A percentile compares a stretch with the other conserved stretches of the same genome.
Conservation (phyloP, 2,888 invertebrate species). For the Trichacis sp. region DNA sequence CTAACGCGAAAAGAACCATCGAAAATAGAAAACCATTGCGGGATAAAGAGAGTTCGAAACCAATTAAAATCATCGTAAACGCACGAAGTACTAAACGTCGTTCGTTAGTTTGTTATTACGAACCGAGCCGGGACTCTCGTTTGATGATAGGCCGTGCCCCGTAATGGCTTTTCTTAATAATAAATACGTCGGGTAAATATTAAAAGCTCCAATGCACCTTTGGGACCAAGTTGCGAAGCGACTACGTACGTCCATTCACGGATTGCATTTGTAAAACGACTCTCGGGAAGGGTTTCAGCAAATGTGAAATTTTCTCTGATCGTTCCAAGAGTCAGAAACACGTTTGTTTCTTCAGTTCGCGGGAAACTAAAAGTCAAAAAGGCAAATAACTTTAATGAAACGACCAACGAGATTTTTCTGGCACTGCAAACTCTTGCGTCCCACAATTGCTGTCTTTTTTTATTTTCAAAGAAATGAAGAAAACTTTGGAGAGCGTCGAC, state of each 20-base stretch:
- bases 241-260: conserved; percentile 4
- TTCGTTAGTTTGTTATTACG: conserved; percentile 33
- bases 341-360: background rate
- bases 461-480: too few species aligned
- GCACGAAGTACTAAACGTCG: conserved; percentile 37
- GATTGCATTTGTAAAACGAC: conserved; percentile 1
- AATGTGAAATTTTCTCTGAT: conserved; percentile 1
- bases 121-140: conserved; percentile 6
- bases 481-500: too few species aligned
- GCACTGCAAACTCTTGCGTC: background rate
- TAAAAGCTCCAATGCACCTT: conserved; percentile 13
- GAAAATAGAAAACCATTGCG: background rate
- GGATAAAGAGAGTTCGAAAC: conserved; percentile 27
- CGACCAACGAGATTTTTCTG: background rate
- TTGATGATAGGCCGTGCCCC: conserved; percentile 11
- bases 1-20: background rate
- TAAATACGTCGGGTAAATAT: conserved; percentile 40
- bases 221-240: conserved; percentile 1
- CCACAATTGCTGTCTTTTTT: background rate
- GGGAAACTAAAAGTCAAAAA: background rate
- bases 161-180: conserved; percentile 39
- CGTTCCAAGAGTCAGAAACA: background rate
- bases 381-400: background rate
- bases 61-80: conserved; percentile 41
- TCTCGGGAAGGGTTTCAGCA: conserved; percentile 1